phyloP scores from a whole-genome alignment of 1,140 invertebrate genomes.

The Hylyphantes graminicola region DNA sequence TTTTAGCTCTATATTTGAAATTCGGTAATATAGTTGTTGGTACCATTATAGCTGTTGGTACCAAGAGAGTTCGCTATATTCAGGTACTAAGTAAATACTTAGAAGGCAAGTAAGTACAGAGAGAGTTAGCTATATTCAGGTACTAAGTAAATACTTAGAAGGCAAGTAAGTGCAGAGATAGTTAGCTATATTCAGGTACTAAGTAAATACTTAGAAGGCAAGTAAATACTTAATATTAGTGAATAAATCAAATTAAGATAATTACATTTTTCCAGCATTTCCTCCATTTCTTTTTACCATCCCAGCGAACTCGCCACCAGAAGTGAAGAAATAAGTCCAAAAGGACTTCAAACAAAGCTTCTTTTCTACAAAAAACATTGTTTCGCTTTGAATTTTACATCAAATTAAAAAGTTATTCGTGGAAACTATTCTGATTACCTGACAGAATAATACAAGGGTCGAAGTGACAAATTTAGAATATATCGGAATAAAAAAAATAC shows the following conservation, averaged over 20 bases:
- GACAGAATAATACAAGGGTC: too few species aligned
- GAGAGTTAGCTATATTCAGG: neutral
- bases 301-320: conserved; percentile 33
- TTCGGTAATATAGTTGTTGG: neutral
- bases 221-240: neutral
- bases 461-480: too few species aligned
- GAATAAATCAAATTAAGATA: neutral
- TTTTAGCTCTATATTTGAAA: too few species aligned
- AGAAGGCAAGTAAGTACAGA: neutral
- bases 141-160: neutral
- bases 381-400: too few species aligned
- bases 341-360: conserved; percentile 3
- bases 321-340: conserved; percentile 5
- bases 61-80: neutral
- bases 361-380: neutral
- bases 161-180: neutral
- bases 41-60: neutral
- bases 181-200: neutral
- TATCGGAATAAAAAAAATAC: too few species aligned
- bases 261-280: conserved; percentile 13
- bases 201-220: neutral
- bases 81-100: neutral
- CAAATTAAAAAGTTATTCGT: too few species aligned
- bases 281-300: neutral
- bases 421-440: too few species aligned